Evolutionary conservation across 2,888 invertebrate genomes (phyloP).

Genomic region (Tinea semifulvella): DNA sequence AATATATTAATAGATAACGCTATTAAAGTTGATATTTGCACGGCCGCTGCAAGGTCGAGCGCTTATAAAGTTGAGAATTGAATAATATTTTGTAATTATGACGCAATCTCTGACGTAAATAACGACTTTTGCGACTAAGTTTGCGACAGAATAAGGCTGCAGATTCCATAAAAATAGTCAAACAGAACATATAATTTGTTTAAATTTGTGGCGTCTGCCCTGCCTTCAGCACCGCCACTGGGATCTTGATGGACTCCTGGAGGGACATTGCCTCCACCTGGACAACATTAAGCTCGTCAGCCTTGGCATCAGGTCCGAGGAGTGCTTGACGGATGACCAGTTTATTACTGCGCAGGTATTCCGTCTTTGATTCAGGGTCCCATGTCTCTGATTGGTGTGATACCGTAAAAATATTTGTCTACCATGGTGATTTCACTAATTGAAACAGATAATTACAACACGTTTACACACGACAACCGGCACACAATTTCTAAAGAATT

Average conservation of each 20-base stretch:
- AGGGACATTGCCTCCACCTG: conserved; percentile 84
- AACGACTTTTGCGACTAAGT: too few species aligned
- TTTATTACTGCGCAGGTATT: conserved; percentile 80
- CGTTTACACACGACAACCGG: conserved; percentile 62
- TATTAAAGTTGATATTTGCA: too few species aligned
- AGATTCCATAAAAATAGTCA: too few species aligned
- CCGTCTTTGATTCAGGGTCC: conserved; percentile 82
- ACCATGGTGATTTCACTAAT: conserved; percentile 79
- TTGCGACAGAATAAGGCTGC: too few species aligned
- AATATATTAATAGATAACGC: too few species aligned
- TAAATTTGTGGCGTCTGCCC: conserved; percentile 81
- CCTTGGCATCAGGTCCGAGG: conserved; percentile 81
- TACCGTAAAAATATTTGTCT: conserved; percentile 90
- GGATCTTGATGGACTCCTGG: conserved; percentile 82
- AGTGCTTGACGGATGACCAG: conserved; percentile 84
- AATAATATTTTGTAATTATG: too few species aligned
- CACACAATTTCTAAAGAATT: conserved; percentile 50
- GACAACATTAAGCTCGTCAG: conserved; percentile 81
- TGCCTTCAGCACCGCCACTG: conserved; percentile 82
- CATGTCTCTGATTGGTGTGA: conserved; percentile 79
- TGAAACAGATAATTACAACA: conserved; percentile 68
- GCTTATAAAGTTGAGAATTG: too few species aligned
- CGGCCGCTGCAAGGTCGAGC: too few species aligned
- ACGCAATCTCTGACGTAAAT: too few species aligned
- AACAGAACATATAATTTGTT: too few species aligned